Conservation (phyloP, 2,888 invertebrate genomes). For the Drosophila paranaensis region DNA sequence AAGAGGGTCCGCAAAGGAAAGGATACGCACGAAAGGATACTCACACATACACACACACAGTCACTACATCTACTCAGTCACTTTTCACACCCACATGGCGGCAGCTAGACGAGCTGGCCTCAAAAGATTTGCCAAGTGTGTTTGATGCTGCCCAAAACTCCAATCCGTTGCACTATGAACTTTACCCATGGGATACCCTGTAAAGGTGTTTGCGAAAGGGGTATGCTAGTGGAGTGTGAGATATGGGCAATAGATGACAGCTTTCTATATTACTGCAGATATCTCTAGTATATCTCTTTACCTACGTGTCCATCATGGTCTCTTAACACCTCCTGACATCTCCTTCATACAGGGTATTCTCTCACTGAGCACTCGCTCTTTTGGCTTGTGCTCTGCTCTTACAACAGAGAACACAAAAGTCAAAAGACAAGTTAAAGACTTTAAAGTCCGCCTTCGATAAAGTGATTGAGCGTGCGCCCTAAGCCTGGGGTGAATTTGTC, state of each 20-base stretch:
- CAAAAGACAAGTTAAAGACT: conserved; percentile 76
- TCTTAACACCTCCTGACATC: no score
- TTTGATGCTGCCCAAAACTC: conserved; percentile 53
- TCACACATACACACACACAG: conserved; percentile 6
- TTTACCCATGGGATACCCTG: conserved; percentile 29
- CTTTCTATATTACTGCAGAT: neutral
- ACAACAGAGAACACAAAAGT: conserved; percentile 53
- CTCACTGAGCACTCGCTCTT: neutral
- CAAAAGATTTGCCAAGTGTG: conserved; percentile 65
- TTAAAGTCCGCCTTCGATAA: conserved; percentile 70
- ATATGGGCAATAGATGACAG: neutral
- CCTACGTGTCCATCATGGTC: neutral
- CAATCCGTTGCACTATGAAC: conserved; percentile 69
- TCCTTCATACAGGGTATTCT: neutral
- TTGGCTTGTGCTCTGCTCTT: conserved; percentile 1
- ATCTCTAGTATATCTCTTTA: neutral
- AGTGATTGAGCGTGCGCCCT: conserved; percentile 70
- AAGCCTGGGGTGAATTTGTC: conserved; percentile 62
- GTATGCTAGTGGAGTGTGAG: no score
- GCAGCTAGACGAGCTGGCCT: conserved; percentile 54
- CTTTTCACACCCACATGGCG: conserved; percentile 14
- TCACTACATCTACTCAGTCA: neutral
- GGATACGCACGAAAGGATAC: conserved; percentile 45
- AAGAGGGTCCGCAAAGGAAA: conserved; percentile 26
- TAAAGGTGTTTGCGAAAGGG: neutral